Percentiles rank a stretch among this genome's conserved stretches.
phyloP scores from a whole-genome alignment of 2,888 invertebrate genomes.

The Drosophila monieri region DNA sequence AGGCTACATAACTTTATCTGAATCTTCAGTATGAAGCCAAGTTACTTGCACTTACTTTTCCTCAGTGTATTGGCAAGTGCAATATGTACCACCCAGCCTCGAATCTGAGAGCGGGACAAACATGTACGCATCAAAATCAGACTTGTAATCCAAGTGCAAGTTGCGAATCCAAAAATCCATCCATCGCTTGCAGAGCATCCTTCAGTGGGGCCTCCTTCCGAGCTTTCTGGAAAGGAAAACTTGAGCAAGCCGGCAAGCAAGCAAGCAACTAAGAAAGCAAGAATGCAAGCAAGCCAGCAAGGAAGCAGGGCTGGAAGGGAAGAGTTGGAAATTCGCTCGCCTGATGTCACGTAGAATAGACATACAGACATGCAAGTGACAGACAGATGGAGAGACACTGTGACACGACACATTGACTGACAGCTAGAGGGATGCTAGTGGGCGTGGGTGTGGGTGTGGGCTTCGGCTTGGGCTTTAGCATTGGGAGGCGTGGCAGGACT shows the following conservation, averaged over 20 bases:
- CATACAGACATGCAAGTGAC: conserved; percentile 81
- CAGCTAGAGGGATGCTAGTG: conserved; percentile 69
- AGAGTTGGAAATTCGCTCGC: conserved; percentile 54
- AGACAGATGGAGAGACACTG: conserved; percentile 81
- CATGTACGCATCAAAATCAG: conserved; percentile 81
- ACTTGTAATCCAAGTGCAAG: conserved; percentile 81
- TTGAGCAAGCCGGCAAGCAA: conserved; percentile 30
- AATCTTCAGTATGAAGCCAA: not conserved
- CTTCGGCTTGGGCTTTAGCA: not conserved
- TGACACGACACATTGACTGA: conserved; percentile 82
- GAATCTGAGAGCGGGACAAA: conserved; percentile 43
- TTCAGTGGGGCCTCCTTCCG: conserved; percentile 29
- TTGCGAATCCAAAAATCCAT: conserved; percentile 80
- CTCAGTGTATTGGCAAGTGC: conserved; percentile 53
- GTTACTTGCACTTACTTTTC: not conserved
- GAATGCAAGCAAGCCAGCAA: conserved; percentile 22
- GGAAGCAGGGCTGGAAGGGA: conserved; percentile 46
- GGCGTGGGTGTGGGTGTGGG: conserved; percentile 27
- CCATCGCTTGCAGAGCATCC: conserved; percentile 74
- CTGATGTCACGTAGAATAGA: conserved; percentile 80
- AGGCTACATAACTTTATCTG: too few species aligned
- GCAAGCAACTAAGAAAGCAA: conserved; percentile 17
- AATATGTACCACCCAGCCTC: conserved; percentile 51
- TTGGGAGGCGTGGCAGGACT: conserved; percentile 21
- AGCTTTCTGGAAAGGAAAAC: conserved; percentile 38